These are phyloP conservation scores for Anastrepha obliqua DNA, from an alignment of 1,140 invertebrate genomes.

Conservation along the genomic window DNA sequence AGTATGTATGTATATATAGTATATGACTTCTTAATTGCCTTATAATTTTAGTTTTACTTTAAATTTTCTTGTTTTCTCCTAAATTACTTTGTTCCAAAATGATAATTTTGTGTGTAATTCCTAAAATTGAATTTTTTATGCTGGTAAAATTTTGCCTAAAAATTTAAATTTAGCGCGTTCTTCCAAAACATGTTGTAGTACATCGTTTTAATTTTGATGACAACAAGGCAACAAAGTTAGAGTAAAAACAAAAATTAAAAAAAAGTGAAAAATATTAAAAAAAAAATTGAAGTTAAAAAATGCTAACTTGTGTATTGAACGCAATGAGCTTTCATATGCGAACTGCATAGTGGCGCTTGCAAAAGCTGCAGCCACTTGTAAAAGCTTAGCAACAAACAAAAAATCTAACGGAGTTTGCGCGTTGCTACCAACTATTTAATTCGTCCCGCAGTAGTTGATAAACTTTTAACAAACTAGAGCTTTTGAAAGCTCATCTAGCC, in stretches of 20 bases:
- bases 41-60: slow-evolving; percentile 45
- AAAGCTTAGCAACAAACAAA: background rate
- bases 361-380: background rate
- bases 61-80: slow-evolving; percentile 54
- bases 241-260: slow-evolving; percentile 43
- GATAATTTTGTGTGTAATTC: slow-evolving; percentile 57
- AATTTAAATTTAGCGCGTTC: slow-evolving; percentile 59
- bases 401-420: background rate
- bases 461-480: background rate
- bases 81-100: slow-evolving; percentile 56
- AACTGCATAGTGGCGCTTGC: background rate
- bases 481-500: background rate
- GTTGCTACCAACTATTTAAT: background rate
- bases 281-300: background rate
- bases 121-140: slow-evolving; percentile 56
- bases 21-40: slow-evolving; percentile 35
- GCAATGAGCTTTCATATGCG: too few species aligned
- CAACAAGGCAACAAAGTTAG: slow-evolving; percentile 56
- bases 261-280: background rate
- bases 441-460: too few species aligned
- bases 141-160: slow-evolving; percentile 59
- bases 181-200: slow-evolving; percentile 43
- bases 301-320: background rate
- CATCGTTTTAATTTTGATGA: slow-evolving; percentile 35
- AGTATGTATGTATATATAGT: slow-evolving; percentile 21